phyloP scores from a whole-genome alignment of 2,888 invertebrate species.

The Allacma fusca region DNA sequence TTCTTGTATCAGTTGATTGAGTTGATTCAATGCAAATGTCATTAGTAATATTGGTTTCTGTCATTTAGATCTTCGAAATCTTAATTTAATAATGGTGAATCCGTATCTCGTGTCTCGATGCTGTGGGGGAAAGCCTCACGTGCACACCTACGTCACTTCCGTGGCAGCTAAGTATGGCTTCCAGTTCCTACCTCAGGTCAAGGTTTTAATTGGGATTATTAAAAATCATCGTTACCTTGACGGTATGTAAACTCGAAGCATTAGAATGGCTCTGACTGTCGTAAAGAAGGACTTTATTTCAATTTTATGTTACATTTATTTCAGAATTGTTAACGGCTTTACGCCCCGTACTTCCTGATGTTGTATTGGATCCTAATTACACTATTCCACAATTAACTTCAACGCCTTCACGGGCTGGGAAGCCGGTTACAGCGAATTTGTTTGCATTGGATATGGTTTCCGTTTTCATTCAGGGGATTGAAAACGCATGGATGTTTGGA shows the following conservation, averaged over 20 bases:
- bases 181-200: neutral
- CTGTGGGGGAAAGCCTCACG: neutral
- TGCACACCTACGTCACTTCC: neutral
- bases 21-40: no score
- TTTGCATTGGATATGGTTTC: conserved; percentile 10
- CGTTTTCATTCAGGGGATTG: conserved; percentile 10
- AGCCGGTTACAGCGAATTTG: neutral
- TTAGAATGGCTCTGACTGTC: no score
- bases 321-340: neutral
- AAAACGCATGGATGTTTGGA: neutral
- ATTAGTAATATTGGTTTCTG: no score
- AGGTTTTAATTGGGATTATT: neutral
- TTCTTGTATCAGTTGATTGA: neutral
- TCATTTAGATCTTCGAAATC: conserved; percentile 11
- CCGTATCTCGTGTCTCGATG: neutral
- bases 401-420: neutral
- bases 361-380: neutral
- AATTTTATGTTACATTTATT: neutral
- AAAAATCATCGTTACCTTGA: conserved; percentile 3
- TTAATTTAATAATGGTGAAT: conserved; percentile 8
- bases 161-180: conserved; percentile 6
- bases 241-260: neutral
- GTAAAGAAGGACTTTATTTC: no score
- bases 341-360: neutral
- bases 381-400: neutral